Evolutionary conservation across 2,888 invertebrate species (phyloP).

Genomic region (Cataglyphis albicans): DNA sequence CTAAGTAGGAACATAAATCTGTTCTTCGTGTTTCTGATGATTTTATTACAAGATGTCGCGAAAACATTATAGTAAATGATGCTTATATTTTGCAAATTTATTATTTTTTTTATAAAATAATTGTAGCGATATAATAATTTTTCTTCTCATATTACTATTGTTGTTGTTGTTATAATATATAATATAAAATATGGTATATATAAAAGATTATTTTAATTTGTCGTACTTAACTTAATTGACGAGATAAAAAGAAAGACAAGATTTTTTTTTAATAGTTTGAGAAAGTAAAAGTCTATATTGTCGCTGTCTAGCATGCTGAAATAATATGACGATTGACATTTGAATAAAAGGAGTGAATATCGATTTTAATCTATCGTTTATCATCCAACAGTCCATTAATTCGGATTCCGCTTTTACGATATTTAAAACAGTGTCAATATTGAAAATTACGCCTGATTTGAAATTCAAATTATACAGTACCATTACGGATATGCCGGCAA

Average conservation of each 20-base stretch:
- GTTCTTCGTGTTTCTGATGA: neutral
- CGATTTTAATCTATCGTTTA: constrained; percentile 28
- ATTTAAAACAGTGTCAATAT: constrained; percentile 46
- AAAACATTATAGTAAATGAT: constrained; percentile 30
- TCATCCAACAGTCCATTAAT: constrained; percentile 20
- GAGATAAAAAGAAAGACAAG: neutral
- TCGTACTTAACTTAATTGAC: neutral
- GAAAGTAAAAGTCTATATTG: neutral
- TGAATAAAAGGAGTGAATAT: constrained; percentile 12
- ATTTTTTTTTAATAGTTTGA: neutral
- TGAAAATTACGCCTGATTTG: constrained; percentile 30
- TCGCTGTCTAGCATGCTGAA: neutral
- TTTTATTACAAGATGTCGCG: neutral
- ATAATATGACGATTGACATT: constrained; percentile 17
- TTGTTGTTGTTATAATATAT: neutral
- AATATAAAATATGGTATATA: neutral
- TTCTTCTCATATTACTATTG: neutral
- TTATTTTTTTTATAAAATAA: neutral
- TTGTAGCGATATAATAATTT: neutral
- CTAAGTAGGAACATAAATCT: constrained; percentile 18
- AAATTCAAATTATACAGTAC: constrained; percentile 29
- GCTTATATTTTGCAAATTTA: neutral
- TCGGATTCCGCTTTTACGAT: constrained; percentile 21
- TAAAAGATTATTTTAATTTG: constrained; percentile 11
- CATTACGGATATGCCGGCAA: constrained; percentile 12